These are phyloP conservation scores for Gonocerus acuteangulatus DNA, from an alignment of 2,888 invertebrate genomes.

Conservation along the genomic window DNA sequence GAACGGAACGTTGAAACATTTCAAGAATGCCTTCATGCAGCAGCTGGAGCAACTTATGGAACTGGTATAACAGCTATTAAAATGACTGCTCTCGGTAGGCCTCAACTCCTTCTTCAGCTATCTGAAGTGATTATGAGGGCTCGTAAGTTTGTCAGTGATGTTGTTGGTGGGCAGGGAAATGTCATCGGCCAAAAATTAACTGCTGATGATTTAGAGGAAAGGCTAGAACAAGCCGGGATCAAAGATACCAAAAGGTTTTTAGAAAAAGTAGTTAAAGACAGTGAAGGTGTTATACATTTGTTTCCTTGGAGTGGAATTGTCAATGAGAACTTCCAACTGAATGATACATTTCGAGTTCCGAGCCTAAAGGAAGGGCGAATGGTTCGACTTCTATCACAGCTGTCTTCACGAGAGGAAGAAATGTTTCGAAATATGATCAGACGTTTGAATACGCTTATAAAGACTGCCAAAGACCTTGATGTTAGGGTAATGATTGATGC, in stretches of 20 bases:
- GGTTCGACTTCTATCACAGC: slow-evolving; percentile 80
- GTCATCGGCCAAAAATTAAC: slow-evolving; percentile 79
- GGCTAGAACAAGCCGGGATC: slow-evolving; percentile 63
- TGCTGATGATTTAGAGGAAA: slow-evolving; percentile 76
- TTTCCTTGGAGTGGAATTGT: slow-evolving; percentile 97
- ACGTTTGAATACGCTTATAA: slow-evolving; percentile 77
- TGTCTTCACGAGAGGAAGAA: slow-evolving; percentile 83
- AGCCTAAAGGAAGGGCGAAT: slow-evolving; percentile 87
- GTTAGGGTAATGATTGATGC: slow-evolving; percentile 98
- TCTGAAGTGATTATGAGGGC: slow-evolving; percentile 96
- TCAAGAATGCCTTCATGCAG: slow-evolving; percentile 87
- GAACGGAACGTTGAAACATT: slow-evolving; percentile 96
- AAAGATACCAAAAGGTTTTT: slow-evolving; percentile 78
- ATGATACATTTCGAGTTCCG: slow-evolving; percentile 87
- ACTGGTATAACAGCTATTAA: slow-evolving; percentile 96
- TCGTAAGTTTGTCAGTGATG: slow-evolving; percentile 85
- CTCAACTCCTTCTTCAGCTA: slow-evolving; percentile 88
- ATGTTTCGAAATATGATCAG: slow-evolving; percentile 97
- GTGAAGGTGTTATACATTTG: slow-evolving; percentile 91
- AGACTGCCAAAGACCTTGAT: slow-evolving; percentile 81
- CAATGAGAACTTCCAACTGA: slow-evolving; percentile 83
- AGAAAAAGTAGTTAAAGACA: slow-evolving; percentile 82
- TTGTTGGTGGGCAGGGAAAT: slow-evolving; percentile 65
- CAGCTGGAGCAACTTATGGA: slow-evolving; percentile 88
- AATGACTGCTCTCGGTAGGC: slow-evolving; percentile 92